Percentiles rank a stretch among this genome's conserved stretches.
These are phyloP conservation scores for Drosophila nannoptera DNA, from an alignment of 1,140 invertebrate species.

Conservation along the genomic window DNA sequence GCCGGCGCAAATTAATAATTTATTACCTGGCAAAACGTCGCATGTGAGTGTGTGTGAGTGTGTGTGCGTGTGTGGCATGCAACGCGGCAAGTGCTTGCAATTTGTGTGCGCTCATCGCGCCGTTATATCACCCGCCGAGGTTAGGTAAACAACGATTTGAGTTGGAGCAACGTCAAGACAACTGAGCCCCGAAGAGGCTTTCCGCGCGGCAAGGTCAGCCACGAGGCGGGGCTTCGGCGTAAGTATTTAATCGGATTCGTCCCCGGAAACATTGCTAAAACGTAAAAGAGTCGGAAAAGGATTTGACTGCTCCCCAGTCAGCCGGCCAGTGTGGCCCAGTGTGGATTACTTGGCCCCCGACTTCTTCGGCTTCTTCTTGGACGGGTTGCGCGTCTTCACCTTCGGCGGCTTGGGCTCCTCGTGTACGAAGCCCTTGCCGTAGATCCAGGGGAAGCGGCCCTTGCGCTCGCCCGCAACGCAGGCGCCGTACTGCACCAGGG, in stretches of 20 bases:
- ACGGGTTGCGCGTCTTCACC: constrained; percentile 45
- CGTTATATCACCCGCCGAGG: constrained; percentile 63
- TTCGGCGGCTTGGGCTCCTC: constrained; percentile 44
- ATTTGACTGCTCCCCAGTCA: no score
- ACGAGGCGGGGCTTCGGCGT: no score
- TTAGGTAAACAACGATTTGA: constrained; percentile 60
- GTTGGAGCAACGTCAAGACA: no score
- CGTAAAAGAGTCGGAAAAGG: no score
- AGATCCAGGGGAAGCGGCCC: constrained; percentile 44
- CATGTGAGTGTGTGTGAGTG: background rate
- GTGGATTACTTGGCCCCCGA: no score
- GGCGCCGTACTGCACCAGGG: constrained; percentile 44
- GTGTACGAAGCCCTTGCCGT: constrained; percentile 57
- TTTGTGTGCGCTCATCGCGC: constrained; percentile 29
- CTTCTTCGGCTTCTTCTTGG: constrained; percentile 41
- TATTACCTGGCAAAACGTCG: constrained; percentile 30
- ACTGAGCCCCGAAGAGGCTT: background rate
- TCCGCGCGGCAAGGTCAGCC: constrained; percentile 10
- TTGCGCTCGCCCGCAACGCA: constrained; percentile 57
- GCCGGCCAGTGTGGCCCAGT: no score
- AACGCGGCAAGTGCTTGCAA: constrained; percentile 31
- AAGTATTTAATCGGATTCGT: no score
- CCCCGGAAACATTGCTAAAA: no score
- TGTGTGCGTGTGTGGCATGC: background rate
- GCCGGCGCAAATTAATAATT: constrained; percentile 28